A percentile compares a stretch with the other conserved stretches of the same genome.
Conservation (phyloP, 2,113 vertebrate genomes). For the Paramormyrops kingsleyae region DNA sequence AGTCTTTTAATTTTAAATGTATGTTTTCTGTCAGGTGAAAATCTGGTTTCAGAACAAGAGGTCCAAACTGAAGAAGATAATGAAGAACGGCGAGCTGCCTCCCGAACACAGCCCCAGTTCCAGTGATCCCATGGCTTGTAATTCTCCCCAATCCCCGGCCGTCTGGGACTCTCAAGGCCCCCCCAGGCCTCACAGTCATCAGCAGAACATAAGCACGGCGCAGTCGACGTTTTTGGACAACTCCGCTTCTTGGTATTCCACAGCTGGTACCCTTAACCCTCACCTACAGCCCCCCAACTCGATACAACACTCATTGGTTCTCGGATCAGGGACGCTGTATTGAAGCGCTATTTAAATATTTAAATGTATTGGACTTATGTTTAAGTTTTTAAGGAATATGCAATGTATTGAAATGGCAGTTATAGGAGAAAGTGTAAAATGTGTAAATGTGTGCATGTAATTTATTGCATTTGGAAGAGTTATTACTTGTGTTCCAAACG, state of each 20-base stretch:
- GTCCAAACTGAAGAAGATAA: slow-evolving; percentile 99
- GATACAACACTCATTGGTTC: slow-evolving; percentile 89
- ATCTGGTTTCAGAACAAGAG: slow-evolving; percentile 99
- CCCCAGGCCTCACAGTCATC: slow-evolving; percentile 73
- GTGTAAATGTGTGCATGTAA: slow-evolving; percentile 99
- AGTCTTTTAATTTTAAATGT: neutral
- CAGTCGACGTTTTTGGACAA: slow-evolving; percentile 88
- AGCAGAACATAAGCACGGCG: slow-evolving; percentile 79
- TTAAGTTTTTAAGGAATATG: slow-evolving; percentile 83
- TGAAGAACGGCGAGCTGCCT: slow-evolving; percentile 96
- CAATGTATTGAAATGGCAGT: slow-evolving; percentile 80
- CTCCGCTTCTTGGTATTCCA: slow-evolving; percentile 83
- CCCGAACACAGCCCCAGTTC: slow-evolving; percentile 97
- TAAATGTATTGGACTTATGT: slow-evolving; percentile 75
- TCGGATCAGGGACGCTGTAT: slow-evolving; percentile 97
- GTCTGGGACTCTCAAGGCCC: slow-evolving; percentile 93
- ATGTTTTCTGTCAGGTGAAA: slow-evolving; percentile 72
- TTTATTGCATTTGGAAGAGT: slow-evolving; percentile 98
- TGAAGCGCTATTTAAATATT: slow-evolving; percentile 57
- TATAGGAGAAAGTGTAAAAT: slow-evolving; percentile 80
- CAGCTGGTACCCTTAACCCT: slow-evolving; percentile 70
- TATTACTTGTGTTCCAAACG: slow-evolving; percentile 74
- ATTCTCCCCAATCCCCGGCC: slow-evolving; percentile 97
- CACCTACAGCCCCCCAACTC: slow-evolving; percentile 88
- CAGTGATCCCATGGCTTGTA: slow-evolving; percentile 98